These are phyloP conservation scores for Thecophora atra DNA, from an alignment of 2,888 invertebrate genomes.

Conservation along the genomic window DNA sequence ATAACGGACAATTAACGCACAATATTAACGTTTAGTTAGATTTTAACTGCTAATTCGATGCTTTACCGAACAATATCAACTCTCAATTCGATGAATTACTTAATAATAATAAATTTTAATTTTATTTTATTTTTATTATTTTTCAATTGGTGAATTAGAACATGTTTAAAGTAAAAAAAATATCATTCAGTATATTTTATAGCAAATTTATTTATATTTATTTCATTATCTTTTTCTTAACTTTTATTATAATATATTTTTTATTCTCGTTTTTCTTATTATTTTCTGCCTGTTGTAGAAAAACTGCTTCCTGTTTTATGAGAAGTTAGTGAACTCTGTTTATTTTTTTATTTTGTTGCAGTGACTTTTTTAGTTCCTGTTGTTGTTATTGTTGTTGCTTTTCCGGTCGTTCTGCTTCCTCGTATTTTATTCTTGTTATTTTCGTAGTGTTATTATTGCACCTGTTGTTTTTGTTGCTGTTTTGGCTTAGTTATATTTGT, in stretches of 20 bases:
- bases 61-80: too few relatives aligned
- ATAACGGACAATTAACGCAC: too few relatives aligned
- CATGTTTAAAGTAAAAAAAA: not conserved
- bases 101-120: too few relatives aligned
- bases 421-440: not conserved
- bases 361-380: not conserved
- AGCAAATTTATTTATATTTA: not conserved
- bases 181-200: too few relatives aligned
- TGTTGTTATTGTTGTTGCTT: not conserved
- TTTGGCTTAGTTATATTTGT: not conserved
- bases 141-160: not conserved
- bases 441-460: constrained; percentile 8
- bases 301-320: not conserved
- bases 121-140: constrained; percentile 12
- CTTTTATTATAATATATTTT: not conserved
- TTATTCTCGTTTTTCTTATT: not conserved
- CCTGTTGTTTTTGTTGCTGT: constrained; percentile 13
- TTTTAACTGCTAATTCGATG: too few relatives aligned
- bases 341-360: constrained; percentile 1
- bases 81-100: too few relatives aligned
- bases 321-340: constrained; percentile 18
- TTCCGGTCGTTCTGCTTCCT: not conserved
- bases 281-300: not conserved
- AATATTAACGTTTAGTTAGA: too few relatives aligned
- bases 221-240: not conserved